phyloP scores from a whole-genome alignment of 2,797 vertebrate species.

The Gallinago nigripennis region DNA sequence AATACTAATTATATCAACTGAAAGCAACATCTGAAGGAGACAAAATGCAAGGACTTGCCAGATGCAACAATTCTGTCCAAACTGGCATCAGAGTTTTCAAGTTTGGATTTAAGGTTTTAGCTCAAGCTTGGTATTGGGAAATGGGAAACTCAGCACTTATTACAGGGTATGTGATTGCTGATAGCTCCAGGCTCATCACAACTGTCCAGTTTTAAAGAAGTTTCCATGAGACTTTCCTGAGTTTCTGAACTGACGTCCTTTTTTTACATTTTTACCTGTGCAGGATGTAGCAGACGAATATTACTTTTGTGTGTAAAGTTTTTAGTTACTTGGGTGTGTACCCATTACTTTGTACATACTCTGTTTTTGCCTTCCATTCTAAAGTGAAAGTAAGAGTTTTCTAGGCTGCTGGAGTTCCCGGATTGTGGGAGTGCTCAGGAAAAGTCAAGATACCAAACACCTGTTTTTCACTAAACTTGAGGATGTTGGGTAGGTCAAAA shows the following conservation, averaged over 20 bases:
- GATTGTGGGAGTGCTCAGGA: not conserved
- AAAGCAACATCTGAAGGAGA: not conserved
- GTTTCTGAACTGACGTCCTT: not conserved
- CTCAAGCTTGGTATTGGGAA: not conserved
- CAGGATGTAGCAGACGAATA: not conserved
- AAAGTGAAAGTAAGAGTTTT: not conserved
- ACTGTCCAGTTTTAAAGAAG: not conserved
- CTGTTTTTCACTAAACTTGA: conserved; percentile 69
- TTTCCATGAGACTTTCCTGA: not conserved
- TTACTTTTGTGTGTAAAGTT: not conserved
- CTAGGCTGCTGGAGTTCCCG: not conserved
- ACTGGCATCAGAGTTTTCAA: not conserved
- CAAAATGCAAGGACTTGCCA: not conserved
- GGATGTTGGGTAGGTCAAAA: conserved; percentile 64
- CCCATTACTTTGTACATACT: not conserved
- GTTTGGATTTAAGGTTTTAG: not conserved
- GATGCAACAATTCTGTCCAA: not conserved
- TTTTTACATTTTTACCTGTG: not conserved
- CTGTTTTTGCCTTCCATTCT: not conserved
- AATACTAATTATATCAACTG: not conserved
- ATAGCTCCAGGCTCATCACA: not conserved
- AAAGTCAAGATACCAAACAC: conserved; percentile 55
- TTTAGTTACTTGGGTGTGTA: not conserved
- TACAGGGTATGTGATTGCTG: not conserved
- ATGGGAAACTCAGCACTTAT: not conserved